These are phyloP conservation scores for Erpobdella octoculata DNA, from an alignment of 2,888 invertebrate genomes.

Conservation along the genomic window DNA sequence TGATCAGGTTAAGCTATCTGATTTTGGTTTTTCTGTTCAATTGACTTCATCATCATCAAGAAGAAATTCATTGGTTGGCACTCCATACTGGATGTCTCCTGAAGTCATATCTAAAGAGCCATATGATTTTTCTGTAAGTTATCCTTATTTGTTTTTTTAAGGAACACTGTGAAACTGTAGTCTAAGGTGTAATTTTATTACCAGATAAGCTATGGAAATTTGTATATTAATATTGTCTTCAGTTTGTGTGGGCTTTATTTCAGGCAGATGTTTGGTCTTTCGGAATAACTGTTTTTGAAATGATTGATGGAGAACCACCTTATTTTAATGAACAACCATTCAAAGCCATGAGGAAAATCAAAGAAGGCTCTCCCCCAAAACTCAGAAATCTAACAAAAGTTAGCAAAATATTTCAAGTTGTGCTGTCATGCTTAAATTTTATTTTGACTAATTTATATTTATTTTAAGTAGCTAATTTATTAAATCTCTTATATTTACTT, in stretches of 20 bases:
- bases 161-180: not conserved
- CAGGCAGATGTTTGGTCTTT: constrained; percentile 55
- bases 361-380: not conserved
- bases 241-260: no score
- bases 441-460: no score
- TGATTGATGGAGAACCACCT: constrained; percentile 98
- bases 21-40: constrained; percentile 96
- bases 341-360: not conserved
- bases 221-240: no score
- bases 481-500: no score
- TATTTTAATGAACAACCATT: constrained; percentile 55
- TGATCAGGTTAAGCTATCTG: constrained; percentile 56
- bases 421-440: no score
- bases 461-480: no score
- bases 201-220: no score
- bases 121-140: not conserved
- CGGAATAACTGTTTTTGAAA: constrained; percentile 96
- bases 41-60: constrained; percentile 80
- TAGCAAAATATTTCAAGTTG: no score
- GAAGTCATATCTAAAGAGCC: constrained; percentile 10
- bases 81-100: constrained; percentile 47
- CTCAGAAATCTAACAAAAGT: no score
- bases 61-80: constrained; percentile 87
- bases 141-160: not conserved
- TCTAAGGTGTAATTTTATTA: not conserved